Conservation (phyloP, 2,797 vertebrate species). For the Betta splendens region DNA sequence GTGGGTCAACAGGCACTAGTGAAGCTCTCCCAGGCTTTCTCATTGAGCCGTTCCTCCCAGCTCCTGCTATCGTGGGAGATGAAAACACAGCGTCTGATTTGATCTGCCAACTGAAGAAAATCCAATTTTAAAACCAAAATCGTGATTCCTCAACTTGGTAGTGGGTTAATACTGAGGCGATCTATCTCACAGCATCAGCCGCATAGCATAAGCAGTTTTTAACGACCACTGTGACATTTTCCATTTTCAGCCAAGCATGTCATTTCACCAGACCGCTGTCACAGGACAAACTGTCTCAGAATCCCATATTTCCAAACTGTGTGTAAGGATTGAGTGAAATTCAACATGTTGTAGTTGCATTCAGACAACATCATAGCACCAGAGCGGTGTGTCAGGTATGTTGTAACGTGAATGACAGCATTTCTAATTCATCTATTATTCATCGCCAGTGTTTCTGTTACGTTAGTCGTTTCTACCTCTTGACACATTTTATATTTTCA, state of each 20-base stretch:
- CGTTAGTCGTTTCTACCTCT: neutral
- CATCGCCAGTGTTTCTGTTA: neutral
- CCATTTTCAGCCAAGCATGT: conserved; percentile 48
- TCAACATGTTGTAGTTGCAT: conserved; percentile 16
- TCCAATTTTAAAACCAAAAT: conserved; percentile 58
- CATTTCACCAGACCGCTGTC: conserved; percentile 55
- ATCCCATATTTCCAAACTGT: conserved; percentile 30
- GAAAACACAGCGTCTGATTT: conserved; percentile 42
- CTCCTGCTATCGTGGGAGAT: conserved; percentile 34
- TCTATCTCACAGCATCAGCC: conserved; percentile 41
- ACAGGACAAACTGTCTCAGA: conserved; percentile 41
- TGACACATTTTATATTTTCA: neutral
- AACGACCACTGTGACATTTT: conserved; percentile 56
- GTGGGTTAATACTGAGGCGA: conserved; percentile 43
- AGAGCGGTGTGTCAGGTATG: conserved; percentile 1
- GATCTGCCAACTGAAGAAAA: conserved; percentile 47
- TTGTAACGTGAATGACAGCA: neutral
- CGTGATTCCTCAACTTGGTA: conserved; percentile 45
- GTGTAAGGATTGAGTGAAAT: conserved; percentile 26
- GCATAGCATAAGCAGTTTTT: conserved; percentile 48
- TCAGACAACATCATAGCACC: conserved; percentile 1
- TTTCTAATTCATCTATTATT: neutral
- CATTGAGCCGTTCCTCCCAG: conserved; percentile 20
- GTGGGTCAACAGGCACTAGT: conserved; percentile 32
- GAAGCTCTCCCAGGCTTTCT: conserved; percentile 35